Base-by-base conservation (phyloP, 2,888 invertebrate genomes). In the Pseudoips prasinana region DNA sequence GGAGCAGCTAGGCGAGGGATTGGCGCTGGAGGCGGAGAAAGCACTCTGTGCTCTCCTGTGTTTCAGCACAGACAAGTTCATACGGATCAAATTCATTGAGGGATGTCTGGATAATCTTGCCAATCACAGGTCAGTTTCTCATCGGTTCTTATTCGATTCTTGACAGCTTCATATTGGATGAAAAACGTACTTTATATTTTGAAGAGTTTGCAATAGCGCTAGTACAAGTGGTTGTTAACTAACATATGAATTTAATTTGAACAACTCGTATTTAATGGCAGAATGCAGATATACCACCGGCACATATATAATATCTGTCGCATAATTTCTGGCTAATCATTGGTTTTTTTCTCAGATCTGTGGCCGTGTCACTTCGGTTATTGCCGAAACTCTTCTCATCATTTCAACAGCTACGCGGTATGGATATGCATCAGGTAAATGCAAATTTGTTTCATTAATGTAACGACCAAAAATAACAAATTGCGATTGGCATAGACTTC, bases 1-100 rank as follows among this genome's bases (percentile, higher is more conserved):
- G 95, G 92, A 93, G 38, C 94, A 95, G 69, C 82, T 98, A 2
- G 96, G 97, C 0, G 98, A 98, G 81, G 96, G 97, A 0, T 80
- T 98, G 30, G 96, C 96, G 0, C 76, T 95, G n/a, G 98, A 98
- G 82, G 97, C 97, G 1, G 98, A 98, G 74, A 98, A 98, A 64
- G 96, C 96, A 1, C 86, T 98, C 0, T 96, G 96, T 58, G 96
- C 96, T 54, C 84, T 98, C 10, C 89, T 98, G 0, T 97, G 97
- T 70, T 97, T 95, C 66, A 96, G 95, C 63, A 95, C 96, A 1
- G 97, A 98, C 74, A 94, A 95, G 52, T 91, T 95, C 44, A 95
- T 98, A 48, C 91, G 96, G 34, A 96, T 96, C 83, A 97, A 97
- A 80, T 98, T 98, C 66, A 97, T 98, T 49, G 97, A 98, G 77